phyloP scores from a whole-genome alignment of 2,888 invertebrate genomes.

The Acanthosoma haemorrhoidale region DNA sequence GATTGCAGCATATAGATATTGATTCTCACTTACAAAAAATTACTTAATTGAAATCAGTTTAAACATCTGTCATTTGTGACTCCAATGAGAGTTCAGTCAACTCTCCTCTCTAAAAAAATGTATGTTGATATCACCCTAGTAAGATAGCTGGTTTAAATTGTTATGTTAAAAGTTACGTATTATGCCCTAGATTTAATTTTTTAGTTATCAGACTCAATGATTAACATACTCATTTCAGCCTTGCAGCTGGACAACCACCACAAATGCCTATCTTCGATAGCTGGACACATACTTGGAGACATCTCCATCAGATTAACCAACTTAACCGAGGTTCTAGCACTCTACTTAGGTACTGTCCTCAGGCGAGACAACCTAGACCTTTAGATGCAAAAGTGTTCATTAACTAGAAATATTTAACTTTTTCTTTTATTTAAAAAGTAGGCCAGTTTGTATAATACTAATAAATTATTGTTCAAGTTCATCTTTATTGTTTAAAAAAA shows the following conservation, averaged over 20 bases:
- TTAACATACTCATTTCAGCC: constrained; percentile 49
- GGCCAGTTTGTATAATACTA: background rate
- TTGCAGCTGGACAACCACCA: constrained; percentile 76
- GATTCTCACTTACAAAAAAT: too few species aligned
- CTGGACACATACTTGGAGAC: constrained; percentile 81
- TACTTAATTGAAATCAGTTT: too few species aligned
- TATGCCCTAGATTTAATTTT: too few species aligned
- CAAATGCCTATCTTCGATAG: constrained; percentile 70
- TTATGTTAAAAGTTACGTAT: too few species aligned
- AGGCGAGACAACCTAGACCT: background rate
- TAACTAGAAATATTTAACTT: background rate
- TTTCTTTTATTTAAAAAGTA: constrained; percentile 14
- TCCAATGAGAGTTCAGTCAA: too few species aligned
- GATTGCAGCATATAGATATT: too few species aligned
- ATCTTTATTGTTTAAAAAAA: background rate
- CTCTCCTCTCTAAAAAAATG: too few species aligned
- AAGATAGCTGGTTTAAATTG: too few species aligned
- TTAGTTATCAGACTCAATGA: too few species aligned
- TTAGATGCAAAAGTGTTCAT: background rate
- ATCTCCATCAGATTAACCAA: constrained; percentile 66
- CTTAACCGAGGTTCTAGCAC: constrained; percentile 81
- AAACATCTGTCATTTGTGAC: too few species aligned
- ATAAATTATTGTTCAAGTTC: background rate
- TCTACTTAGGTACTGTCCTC: constrained; percentile 63
- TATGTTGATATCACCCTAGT: too few species aligned